Evolutionary conservation across 2,888 invertebrate genomes (phyloP).

Genomic region (Phorcus lineatus): DNA sequence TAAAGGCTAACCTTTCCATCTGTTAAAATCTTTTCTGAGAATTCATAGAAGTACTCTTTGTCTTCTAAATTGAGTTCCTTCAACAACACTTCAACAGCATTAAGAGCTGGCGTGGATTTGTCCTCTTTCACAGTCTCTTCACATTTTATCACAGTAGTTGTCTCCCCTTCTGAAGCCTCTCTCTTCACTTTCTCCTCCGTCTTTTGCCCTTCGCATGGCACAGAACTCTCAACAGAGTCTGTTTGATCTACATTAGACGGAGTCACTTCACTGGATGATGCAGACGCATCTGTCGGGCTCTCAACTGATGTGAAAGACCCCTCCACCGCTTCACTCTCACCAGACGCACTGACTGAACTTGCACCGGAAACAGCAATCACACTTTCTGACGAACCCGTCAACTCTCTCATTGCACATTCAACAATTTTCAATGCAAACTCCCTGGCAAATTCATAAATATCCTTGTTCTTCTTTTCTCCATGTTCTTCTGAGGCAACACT

Average conservation of each 20-base stretch:
- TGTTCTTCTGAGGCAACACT: background rate
- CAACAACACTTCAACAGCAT: background rate
- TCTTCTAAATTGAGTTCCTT: conserved; percentile 20
- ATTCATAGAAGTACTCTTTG: conserved; percentile 50
- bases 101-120: background rate
- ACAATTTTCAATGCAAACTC: conserved; percentile 13
- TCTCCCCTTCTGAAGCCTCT: background rate
- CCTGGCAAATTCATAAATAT: background rate
- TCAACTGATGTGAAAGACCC: too few relatives aligned
- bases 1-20: conserved; percentile 64
- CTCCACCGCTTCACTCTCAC: background rate
- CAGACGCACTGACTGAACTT: background rate
- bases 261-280: background rate
- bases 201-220: background rate
- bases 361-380: background rate
- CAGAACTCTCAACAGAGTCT: too few relatives aligned
- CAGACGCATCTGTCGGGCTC: too few relatives aligned
- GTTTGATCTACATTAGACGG: background rate
- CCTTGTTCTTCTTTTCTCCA: background rate
- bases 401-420: background rate
- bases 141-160: background rate
- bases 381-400: background rate
- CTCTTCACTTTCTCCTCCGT: background rate
- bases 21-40: conserved; percentile 62
- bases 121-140: background rate